Base-by-base conservation (phyloP, 1,140 invertebrate species). In the Homarus americanus region DNA sequence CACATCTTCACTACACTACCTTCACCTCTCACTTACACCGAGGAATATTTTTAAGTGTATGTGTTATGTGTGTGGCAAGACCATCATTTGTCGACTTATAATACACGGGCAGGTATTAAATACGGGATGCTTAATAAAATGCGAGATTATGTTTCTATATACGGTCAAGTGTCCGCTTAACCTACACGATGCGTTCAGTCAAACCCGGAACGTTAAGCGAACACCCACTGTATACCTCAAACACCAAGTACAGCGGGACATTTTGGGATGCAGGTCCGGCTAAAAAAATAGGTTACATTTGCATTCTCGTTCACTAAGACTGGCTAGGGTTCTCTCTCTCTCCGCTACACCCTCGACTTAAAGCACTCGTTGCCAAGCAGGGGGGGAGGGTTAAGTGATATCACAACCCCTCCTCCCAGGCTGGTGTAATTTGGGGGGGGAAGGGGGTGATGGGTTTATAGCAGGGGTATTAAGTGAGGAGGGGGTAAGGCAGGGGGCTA, bases 271-370 rank as follows among this genome's bases (percentile, higher is more conserved):
- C 40, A 32, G 85, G 78, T 87, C 75, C 69, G 72, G 66, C 69
- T 85, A 85, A 40, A 75, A n/a, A n/a, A n/a, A n/a, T n/a, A 73
- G 83, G 83, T 49, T 78, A 87, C 72, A 87, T 36, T 75, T 87
- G 86, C 86, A 87, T 80, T 87, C 86, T 76, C 49, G 36, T 63
- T 79, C 76, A 44, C 75, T 69, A 44, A 32, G 86, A 79, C 86
- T 79, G 86, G 75, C 53, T 69, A 87, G n/a, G 86, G 86, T 44
- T 83, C 9, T 63, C 82, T 83, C 82, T 36, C 80, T 36, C 79
- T 58, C 32, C 34, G 32, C 28, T 4, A 58, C 32, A n/a, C 58
- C 36, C 58, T 66, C 66, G 10, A 58, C 17, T 7, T 20, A 4
- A 58, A 58, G 53, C 20, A 49, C 9, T 9, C 20, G 15, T 24